Percentiles rank a stretch among this genome's conserved stretches.
phyloP scores from a whole-genome alignment of 2,797 vertebrate genomes.

The Mormyrus hasselquistii region DNA sequence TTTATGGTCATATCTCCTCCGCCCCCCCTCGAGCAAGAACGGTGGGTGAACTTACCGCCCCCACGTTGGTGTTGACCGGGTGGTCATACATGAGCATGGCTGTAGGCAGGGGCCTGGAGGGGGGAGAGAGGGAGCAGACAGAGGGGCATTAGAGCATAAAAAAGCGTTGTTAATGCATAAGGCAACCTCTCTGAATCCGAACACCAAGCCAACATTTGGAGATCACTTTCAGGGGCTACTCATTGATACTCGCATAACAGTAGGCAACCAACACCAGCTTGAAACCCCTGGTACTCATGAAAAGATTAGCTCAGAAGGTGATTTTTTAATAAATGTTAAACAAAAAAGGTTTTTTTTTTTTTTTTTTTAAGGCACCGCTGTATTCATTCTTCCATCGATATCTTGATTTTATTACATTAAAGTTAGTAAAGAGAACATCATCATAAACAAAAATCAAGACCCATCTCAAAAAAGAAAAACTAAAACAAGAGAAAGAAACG shows the following conservation, averaged over 20 bases:
- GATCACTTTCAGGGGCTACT: neutral
- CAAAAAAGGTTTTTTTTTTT: neutral
- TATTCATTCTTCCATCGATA: neutral
- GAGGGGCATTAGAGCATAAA: neutral
- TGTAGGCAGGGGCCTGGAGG: constrained; percentile 45
- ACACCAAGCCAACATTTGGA: neutral
- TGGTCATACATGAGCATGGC: constrained; percentile 98
- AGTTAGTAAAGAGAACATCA: neutral
- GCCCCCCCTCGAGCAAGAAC: too few relatives aligned
- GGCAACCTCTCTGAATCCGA: neutral
- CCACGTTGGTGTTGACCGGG: constrained; percentile 89
- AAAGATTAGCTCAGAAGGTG: neutral
- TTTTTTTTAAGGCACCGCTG: neutral
- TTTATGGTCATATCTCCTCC: neutral
- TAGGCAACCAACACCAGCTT: neutral
- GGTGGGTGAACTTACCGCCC: constrained; percentile 70
- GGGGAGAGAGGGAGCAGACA: neutral
- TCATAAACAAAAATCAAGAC: neutral
- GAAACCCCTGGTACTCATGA: neutral
- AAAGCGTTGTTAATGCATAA: neutral
- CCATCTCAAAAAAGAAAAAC: neutral
- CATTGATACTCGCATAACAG: neutral
- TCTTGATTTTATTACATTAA: neutral
- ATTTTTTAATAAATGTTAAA: neutral
- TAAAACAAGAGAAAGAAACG: neutral